Conservation (phyloP, 2,888 invertebrate genomes). For the Furcula furcula region DNA sequence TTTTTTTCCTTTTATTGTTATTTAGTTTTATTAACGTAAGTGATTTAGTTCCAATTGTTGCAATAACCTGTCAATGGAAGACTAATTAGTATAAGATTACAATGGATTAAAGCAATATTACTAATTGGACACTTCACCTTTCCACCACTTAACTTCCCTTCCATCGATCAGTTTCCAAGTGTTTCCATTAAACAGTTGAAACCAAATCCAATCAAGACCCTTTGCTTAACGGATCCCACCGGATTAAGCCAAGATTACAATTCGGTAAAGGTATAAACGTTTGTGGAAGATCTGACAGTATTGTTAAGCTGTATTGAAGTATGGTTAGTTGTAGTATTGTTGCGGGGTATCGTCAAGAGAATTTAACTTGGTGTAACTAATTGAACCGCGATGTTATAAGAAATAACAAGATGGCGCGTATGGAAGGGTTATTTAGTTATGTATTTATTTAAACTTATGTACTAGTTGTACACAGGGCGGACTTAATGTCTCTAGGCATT, state of each 20-base stretch:
- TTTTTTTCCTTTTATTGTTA: no score
- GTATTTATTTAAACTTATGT: no score
- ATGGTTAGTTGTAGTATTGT: no score
- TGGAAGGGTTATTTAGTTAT: no score
- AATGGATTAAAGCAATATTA: background rate
- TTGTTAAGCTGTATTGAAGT: no score
- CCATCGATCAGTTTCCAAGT: background rate
- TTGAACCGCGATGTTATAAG: no score
- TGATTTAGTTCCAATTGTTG: conserved; percentile 6
- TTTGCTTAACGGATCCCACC: background rate
- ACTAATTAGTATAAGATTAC: no score
- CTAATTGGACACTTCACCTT: background rate
- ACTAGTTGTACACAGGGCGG: no score
- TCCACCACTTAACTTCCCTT: background rate
- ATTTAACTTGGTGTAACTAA: no score
- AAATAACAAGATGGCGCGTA: no score
- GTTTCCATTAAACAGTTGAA: conserved; percentile 1
- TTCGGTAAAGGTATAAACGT: background rate
- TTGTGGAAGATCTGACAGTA: background rate
- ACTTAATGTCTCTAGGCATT: no score
- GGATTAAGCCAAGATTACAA: background rate
- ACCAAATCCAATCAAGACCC: background rate
- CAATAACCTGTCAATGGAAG: background rate
- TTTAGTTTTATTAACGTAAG: conserved; percentile 5
- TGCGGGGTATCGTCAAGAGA: no score